phyloP scores from a whole-genome alignment of 2,888 invertebrate genomes.

The Alitta virens region DNA sequence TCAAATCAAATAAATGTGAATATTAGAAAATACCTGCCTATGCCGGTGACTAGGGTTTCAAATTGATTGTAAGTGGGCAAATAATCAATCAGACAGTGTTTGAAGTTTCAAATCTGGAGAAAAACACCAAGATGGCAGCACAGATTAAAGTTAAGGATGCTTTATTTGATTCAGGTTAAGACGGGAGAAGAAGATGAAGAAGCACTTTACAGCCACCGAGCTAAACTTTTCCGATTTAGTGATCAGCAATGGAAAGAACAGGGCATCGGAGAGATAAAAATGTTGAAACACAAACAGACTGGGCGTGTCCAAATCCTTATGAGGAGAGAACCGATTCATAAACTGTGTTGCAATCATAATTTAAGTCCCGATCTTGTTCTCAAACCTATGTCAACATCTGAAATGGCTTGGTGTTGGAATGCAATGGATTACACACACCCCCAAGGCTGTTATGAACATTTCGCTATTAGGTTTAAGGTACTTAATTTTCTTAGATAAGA shows the following conservation, averaged over 20 bases:
- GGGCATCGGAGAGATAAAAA: slow-evolving; percentile 60
- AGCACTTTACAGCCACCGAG: slow-evolving; percentile 72
- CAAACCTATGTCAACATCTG: slow-evolving; percentile 75
- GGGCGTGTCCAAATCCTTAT: slow-evolving; percentile 68
- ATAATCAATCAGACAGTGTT: too few relatives aligned
- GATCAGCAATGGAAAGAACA: slow-evolving; percentile 79
- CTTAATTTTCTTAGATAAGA: too few relatives aligned
- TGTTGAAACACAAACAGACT: slow-evolving; percentile 56
- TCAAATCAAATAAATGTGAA: too few relatives aligned
- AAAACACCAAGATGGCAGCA: too few relatives aligned
- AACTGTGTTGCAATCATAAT: slow-evolving; percentile 84
- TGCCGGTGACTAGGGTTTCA: too few relatives aligned
- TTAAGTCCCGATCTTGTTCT: slow-evolving; percentile 74
- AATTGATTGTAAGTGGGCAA: too few relatives aligned
- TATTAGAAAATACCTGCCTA: too few relatives aligned
- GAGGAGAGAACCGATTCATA: slow-evolving; percentile 59
- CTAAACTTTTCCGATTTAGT: slow-evolving; percentile 75
- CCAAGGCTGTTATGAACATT: slow-evolving; percentile 53
- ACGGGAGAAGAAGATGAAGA: slow-evolving; percentile 27
- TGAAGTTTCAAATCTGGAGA: too few relatives aligned
- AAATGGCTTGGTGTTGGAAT: slow-evolving; percentile 69
- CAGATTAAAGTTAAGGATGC: too few relatives aligned
- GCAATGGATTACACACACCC: slow-evolving; percentile 83
- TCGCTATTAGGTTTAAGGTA: slow-evolving; percentile 53
- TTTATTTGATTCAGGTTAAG: slow-evolving; percentile 22